Base-by-base conservation (phyloP, 1,140 invertebrate species). In the Macrosteles quadrilineatus region DNA sequence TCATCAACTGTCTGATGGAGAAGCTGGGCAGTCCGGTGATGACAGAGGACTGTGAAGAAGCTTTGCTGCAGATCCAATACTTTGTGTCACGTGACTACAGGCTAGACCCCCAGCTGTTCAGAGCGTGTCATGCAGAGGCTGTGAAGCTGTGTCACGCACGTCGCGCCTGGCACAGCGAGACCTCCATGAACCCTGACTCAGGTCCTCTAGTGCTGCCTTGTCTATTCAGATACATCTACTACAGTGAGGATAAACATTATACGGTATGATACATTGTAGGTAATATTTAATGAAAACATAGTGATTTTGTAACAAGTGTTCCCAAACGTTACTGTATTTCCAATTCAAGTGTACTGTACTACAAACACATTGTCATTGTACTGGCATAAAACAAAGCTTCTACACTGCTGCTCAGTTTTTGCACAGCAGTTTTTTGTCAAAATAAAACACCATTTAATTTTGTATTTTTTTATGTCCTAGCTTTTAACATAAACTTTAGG, bases 61-160 rank as follows among this genome's bases (percentile, higher is more conserved):
- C 93, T 25, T 82, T 99, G 30, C 83, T 98, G 21, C 95, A 98
- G 83, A 97, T 99, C 76, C 96, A 99, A 77, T 99, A 97, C 80
- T 99, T 99, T 82, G 88, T 98, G 62, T 91, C 94, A 0, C 87
- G 97, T 75, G 94, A 98, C 83, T 99, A 95, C 76, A 94, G 92
- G 77, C 80, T 99, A 50, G 97, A 99, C 83, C 90, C 93, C 0
- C 89, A 91, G 71, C 82, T 99, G 17, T 98, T 95, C 77, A 87
- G 86, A 76, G 88, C 90, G 12, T 99, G 97, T 78, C 91, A 89
- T 76, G 85, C 88, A 57, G 95, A 98, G 83, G 96, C 97, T 2
- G 83, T 87, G 1, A 86, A 85, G 40, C 83, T 91, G 43, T 98
- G 97, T 79, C 86, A 91, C 75, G 94, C 92, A 0, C 88, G 87